Conservation (phyloP, 2,888 invertebrate species). For the Diplazon laetatorius region DNA sequence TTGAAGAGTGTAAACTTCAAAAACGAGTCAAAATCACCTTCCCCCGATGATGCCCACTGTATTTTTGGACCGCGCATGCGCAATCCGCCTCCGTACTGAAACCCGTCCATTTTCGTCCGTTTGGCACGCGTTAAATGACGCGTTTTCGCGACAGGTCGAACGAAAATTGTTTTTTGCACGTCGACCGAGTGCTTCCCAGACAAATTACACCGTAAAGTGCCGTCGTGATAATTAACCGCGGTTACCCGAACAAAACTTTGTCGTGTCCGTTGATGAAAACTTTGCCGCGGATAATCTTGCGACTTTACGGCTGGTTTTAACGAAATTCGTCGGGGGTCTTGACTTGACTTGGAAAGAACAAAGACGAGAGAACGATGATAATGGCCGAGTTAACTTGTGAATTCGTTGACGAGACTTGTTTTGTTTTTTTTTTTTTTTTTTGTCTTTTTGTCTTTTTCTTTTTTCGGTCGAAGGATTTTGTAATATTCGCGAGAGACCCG, state of each 20-base stretch:
- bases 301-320: background rate
- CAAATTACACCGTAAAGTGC: slow-evolving; percentile 63
- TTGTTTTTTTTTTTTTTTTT: background rate
- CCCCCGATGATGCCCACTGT: no score
- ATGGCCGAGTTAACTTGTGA: slow-evolving; percentile 16
- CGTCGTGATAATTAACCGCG: slow-evolving; percentile 37
- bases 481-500: slow-evolving; percentile 2
- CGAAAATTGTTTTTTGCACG: slow-evolving; percentile 62
- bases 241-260: no score
- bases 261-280: slow-evolving; percentile 3
- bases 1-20: no score
- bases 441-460: no score
- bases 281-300: slow-evolving; percentile 19
- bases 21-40: no score
- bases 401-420: background rate
- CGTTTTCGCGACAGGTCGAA: no score
- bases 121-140: no score
- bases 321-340: background rate
- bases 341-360: slow-evolving; percentile 30
- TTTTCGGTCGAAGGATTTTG: slow-evolving; percentile 9
- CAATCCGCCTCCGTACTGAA: no score
- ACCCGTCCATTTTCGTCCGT: no score
- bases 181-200: slow-evolving; percentile 50
- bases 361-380: slow-evolving; percentile 1
- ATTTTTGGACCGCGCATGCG: no score